Conservation (phyloP, 2,888 invertebrate species). For the Cheilosia vulpina region DNA sequence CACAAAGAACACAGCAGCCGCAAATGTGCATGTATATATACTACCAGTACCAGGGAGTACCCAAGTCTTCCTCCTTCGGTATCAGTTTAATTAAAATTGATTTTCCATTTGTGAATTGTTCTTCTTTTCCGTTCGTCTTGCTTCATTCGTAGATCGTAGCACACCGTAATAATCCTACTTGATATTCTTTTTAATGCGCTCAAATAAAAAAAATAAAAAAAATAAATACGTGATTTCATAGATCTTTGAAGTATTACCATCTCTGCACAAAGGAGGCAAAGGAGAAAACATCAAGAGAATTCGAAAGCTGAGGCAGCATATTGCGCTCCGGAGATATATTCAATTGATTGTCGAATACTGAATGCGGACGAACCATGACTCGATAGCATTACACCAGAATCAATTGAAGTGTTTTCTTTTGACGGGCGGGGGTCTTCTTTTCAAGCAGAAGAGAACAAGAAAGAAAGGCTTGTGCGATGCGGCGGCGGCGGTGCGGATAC, state of each 20-base stretch:
- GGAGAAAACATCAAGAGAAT: slow-evolving; percentile 9
- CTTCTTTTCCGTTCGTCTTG: slow-evolving; percentile 1
- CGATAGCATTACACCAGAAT: slow-evolving; percentile 48
- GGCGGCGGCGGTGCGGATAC: slow-evolving; percentile 13
- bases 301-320: slow-evolving; percentile 4
- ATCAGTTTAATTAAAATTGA: slow-evolving; percentile 74
- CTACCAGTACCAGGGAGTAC: background rate
- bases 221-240: slow-evolving; percentile 56
- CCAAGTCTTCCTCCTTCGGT: slow-evolving; percentile 7
- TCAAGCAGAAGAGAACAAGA: background rate
- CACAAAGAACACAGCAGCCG: slow-evolving; percentile 14
- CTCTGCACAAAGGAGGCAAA: background rate
- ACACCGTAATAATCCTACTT: slow-evolving; percentile 60
- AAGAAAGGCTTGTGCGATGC: background rate
- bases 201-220: slow-evolving; percentile 22
- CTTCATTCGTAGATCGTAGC: slow-evolving; percentile 16
- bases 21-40: background rate
- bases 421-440: background rate
- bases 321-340: slow-evolving; percentile 23
- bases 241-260: slow-evolving; percentile 51
- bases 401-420: slow-evolving; percentile 43
- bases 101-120: slow-evolving; percentile 65
- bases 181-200: slow-evolving; percentile 57
- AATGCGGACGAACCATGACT: slow-evolving; percentile 22
- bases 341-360: slow-evolving; percentile 46